Base-by-base conservation (phyloP, 2,113 vertebrate genomes). In the Mugil cephalus region DNA sequence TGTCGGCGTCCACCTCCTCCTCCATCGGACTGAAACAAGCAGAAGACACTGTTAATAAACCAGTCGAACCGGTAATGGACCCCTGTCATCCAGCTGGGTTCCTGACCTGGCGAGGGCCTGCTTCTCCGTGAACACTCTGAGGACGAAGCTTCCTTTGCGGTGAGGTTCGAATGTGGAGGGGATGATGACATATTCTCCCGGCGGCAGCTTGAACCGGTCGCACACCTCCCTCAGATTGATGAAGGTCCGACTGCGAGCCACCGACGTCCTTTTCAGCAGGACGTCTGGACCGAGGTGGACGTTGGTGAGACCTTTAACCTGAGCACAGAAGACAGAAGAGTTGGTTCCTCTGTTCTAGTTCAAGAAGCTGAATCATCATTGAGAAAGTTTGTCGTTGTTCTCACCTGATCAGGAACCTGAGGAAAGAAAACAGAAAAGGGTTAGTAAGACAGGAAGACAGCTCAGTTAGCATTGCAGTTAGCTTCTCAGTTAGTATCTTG, bases 131-230 rank as follows among this genome's bases (percentile, higher is more conserved):
- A 96, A 97, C 60, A 97, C 88, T 6, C 95, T 71, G 14, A 97
- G 86, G 67, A 94, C 81, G 77, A 96, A 96, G 69, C 93, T 92
- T 8, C 95, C 95, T 0, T 93, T 91, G 86, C 90, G 87, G 65
- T 94, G 94, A 19, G 95, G 94, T 50, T 96, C 85, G 0, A 96
- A 96, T 10, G 96, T 96, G 52, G 95, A 95, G 0, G 95, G 95
- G 40, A 96, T 84, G 12, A 96, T 84, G 69, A 92, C 76, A 13
- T 96, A 96, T 7, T 94, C 93, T 14, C 96, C 95, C 0, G 72
- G 89, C 0, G 94, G 91, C 48, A 97, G 78, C 3, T 69, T 93
- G 52, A 93, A 66, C 0, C 93, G 91, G 7, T 78, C 50, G 0
- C 93, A 92, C 9, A 95, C 90, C 76, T 96, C 95, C 0, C 94